Conservation (phyloP, 1,140 invertebrate species). For the Leptonema lineaticorne region DNA sequence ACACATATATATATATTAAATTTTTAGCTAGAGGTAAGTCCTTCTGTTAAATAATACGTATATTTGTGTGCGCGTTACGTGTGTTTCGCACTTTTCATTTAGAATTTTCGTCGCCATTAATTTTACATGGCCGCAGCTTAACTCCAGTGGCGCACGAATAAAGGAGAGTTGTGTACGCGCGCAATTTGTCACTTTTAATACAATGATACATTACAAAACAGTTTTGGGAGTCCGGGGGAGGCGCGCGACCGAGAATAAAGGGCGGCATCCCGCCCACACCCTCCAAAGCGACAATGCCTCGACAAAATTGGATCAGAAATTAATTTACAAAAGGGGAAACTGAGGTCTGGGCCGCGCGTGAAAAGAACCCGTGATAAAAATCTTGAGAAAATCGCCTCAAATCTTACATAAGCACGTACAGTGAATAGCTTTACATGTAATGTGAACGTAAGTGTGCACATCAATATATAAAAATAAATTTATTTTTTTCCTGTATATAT, state of each 20-base stretch:
- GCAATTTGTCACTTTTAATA: conserved; percentile 43
- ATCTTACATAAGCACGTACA: no score
- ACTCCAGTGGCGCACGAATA: conserved; percentile 25
- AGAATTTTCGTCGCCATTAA: conserved; percentile 39
- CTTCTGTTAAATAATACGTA: no score
- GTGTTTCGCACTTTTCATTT: conserved; percentile 24
- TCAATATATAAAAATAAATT: no score
- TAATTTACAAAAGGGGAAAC: background rate
- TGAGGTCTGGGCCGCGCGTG: background rate
- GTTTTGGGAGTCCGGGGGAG: conserved; percentile 16
- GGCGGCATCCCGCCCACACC: background rate
- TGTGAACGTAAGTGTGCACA: no score
- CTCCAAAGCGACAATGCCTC: conserved; percentile 10
- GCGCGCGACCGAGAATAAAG: conserved; percentile 2
- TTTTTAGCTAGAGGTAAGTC: no score
- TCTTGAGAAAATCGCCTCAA: no score
- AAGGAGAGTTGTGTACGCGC: conserved; percentile 25
- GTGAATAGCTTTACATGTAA: no score
- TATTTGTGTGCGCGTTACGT: background rate
- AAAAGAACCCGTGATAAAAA: background rate
- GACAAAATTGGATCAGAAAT: conserved; percentile 14
- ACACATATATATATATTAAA: no score
- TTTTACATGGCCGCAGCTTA: conserved; percentile 35
- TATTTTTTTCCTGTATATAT: no score
- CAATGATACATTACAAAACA: conserved; percentile 41